Base-by-base conservation (phyloP, 2,888 invertebrate genomes). In the Rhamnusium bicolor region DNA sequence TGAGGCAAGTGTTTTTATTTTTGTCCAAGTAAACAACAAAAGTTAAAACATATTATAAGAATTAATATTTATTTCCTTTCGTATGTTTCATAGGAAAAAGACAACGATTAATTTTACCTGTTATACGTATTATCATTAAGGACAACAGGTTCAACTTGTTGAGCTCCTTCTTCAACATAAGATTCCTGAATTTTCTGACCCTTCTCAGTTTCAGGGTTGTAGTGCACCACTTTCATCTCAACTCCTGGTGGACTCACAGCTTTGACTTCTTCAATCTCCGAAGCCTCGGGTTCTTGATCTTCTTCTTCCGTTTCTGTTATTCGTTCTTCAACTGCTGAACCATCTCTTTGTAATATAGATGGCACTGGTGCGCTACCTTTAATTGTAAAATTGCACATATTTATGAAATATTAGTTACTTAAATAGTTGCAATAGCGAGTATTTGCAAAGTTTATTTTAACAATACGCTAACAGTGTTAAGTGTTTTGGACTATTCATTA, bases 151-250 rank as follows among this genome's bases (percentile, higher is more conserved):
- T 94, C 93, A 18, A 95, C 89, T 81, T 92, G 92, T 0, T 93
- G 94, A 19, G 95, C 94, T 83, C 93, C 93, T 65, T 92, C 91
- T 81, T 92, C 90, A 46, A 95, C 91, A 83, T 95, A 95, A 68
- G 92, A 91, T 53, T 93, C 92, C 47, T 94, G 94, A 61, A 95
- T 89, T 67, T 91, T 89, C 82, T 92, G 91, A 71, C 93, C 94
- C 88, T 94, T 92, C 53, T 91, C 90, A 75, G 94, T 94, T 83
- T 92, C 91, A 1, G 95, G 94, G 87, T 95, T 92, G 82, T 94
- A 96, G 82, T 93, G 93, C 7, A 96, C 95, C 60, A 96, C 95
- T 90, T 96, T 96, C 91, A 96, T 94, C 88, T 95, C 94, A 53
- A 95, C 93, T 69, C 92, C 91, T 69, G 92, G 91, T 61, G 90